Base-by-base conservation (phyloP, 2,888 invertebrate genomes). In the Euproctis similis region DNA sequence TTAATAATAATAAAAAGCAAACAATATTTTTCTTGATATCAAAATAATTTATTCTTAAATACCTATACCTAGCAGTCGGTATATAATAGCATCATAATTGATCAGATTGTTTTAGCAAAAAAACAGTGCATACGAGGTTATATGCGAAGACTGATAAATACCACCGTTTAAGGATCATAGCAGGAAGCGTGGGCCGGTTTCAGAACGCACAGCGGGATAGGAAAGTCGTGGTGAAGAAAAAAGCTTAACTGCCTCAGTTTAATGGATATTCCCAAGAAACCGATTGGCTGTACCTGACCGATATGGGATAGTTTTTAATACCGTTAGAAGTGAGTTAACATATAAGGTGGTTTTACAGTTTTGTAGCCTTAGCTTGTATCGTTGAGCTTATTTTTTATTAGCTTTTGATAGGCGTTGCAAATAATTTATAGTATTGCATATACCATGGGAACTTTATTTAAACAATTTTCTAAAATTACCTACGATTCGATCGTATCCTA, bases 181-280 rank as follows among this genome's bases (percentile, higher is more conserved):
- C 65, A 80, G 78, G 80, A 80, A 78, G 69, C 57, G 31, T 30
- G 34, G 49, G 66, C 72, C 62, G 61, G 68, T 71, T 59, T 48
- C 47, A 53, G 53, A 39, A 54, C 46, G 50, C 52, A 54, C 51
- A 37, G 47, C 56, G 46, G 48, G 43, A 43, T 47, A 55, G 60
- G 55, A n/a, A n/a, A n/a, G 60, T 63, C 56, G n/a, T n/a, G 57
- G 31, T 24, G 36, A 40, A 49, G 45, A 65, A 78, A 76, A 46
- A 73, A 71, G n/a, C n/a, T 38, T 52, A 58, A 61, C 57, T 53
- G 56, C 38, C 47, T 42, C 55, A 57, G 63, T 54, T 70, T 77
- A 65, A 71, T 62, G 64, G 56, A 63, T 54, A 52, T 55, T 54
- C 53, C 35, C 42, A 43, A 51, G 53, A 46, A n/a, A 40, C 42